phyloP scores from a whole-genome alignment of 1,140 invertebrate genomes.

The Notospermus geniculatus region DNA sequence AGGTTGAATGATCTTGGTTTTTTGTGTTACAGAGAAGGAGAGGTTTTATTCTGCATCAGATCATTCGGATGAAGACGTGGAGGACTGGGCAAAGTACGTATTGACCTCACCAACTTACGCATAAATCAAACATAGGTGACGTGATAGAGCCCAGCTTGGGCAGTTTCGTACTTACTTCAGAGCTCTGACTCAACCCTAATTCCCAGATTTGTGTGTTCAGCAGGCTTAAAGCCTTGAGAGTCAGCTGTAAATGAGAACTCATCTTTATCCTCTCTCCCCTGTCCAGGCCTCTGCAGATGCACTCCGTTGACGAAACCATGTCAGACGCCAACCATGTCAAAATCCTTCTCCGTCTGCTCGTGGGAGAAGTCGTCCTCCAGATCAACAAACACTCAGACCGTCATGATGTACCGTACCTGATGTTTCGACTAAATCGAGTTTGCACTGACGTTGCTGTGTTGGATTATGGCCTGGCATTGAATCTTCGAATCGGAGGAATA shows the following conservation, averaged over 20 bases:
- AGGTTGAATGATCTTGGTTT: slow-evolving; percentile 9
- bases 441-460: slow-evolving; percentile 74
- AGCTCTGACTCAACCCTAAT: no score
- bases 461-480: slow-evolving; percentile 75
- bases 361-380: slow-evolving; percentile 66
- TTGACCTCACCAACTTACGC: no score
- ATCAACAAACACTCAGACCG: slow-evolving; percentile 57
- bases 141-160: no score
- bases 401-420: slow-evolving; percentile 70
- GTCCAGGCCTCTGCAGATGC: slow-evolving; percentile 67
- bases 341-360: slow-evolving; percentile 68
- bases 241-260: no score
- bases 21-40: slow-evolving; percentile 32
- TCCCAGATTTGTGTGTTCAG: no score
- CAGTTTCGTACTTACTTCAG: no score
- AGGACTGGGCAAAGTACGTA: slow-evolving; percentile 65
- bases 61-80: slow-evolving; percentile 72
- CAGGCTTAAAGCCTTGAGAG: no score
- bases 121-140: no score
- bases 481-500: slow-evolving; percentile 69
- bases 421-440: slow-evolving; percentile 69
- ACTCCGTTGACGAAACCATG: slow-evolving; percentile 80
- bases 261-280: no score
- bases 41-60: slow-evolving; percentile 65
- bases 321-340: slow-evolving; percentile 74